phyloP scores from a whole-genome alignment of 1,140 invertebrate genomes.

The Asbolus verrucosus region DNA sequence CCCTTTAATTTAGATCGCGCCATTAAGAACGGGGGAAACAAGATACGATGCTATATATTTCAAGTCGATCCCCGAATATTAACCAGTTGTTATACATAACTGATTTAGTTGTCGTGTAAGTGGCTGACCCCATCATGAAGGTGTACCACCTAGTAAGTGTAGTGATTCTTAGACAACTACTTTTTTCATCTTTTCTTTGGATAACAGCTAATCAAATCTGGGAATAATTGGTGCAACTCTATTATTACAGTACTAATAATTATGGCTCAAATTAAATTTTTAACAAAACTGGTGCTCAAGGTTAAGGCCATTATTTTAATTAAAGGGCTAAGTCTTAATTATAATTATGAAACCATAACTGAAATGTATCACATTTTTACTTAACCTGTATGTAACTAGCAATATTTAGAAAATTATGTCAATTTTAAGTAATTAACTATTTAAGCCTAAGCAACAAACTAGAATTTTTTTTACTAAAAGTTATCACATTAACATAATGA shows the following conservation, averaged over 20 bases:
- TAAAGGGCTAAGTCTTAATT: too few relatives aligned
- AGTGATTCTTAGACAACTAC: constrained; percentile 8
- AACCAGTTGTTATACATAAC: constrained; percentile 40
- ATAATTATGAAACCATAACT: too few relatives aligned
- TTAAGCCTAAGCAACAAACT: too few relatives aligned
- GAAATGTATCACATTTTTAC: too few relatives aligned
- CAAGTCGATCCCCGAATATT: constrained; percentile 39
- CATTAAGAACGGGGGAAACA: constrained; percentile 41
- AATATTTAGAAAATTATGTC: too few relatives aligned
- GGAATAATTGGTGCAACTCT: not conserved
- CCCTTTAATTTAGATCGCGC: constrained; percentile 39
- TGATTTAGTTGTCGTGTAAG: constrained; percentile 28
- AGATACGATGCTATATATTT: constrained; percentile 43
- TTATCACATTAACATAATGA: too few relatives aligned
- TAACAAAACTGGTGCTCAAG: constrained; percentile 29
- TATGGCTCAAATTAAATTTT: too few relatives aligned
- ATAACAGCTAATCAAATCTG: constrained; percentile 6
- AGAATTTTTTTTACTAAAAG: too few relatives aligned
- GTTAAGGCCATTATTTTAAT: constrained; percentile 22
- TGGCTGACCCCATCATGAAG: constrained; percentile 33
- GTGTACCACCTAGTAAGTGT: constrained; percentile 41
- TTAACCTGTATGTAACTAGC: too few relatives aligned
- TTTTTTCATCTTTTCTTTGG: constrained; percentile 7
- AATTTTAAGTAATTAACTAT: too few relatives aligned
- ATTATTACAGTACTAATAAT: not conserved